These are phyloP conservation scores for Edolisoma coerulescens DNA, from an alignment of 2,113 vertebrate species.

Conservation along the genomic window DNA sequence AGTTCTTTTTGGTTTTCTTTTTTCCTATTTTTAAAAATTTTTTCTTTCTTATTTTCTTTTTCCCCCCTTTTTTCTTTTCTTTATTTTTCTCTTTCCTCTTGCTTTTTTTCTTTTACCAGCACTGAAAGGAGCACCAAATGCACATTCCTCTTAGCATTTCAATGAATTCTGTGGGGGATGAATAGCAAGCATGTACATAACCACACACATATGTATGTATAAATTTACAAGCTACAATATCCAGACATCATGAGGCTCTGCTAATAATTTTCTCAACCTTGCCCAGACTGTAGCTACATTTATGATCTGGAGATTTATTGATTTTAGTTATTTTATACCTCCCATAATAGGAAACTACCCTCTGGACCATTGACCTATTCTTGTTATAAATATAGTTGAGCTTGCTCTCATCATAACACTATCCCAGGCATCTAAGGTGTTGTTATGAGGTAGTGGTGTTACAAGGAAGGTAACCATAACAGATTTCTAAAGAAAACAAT, in stretches of 20 bases:
- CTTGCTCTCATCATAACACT: constrained; percentile 69
- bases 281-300: constrained; percentile 78
- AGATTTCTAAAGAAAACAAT: constrained; percentile 57
- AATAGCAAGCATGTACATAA: constrained; percentile 69
- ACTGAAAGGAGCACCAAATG: constrained; percentile 52
- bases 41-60: no score
- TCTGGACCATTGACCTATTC: constrained; percentile 75
- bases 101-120: background rate
- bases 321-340: constrained; percentile 80
- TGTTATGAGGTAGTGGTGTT: constrained; percentile 65
- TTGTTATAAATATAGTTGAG: constrained; percentile 73
- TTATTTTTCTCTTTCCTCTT: rapidly evolving
- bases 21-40: background rate
- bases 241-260: constrained; percentile 74
- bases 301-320: constrained; percentile 83
- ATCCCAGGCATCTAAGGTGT: constrained; percentile 72
- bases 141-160: constrained; percentile 66
- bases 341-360: constrained; percentile 76
- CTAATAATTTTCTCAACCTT: constrained; percentile 80
- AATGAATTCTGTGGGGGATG: constrained; percentile 63
- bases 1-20: background rate
- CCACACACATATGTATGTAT: constrained; percentile 76
- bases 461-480: constrained; percentile 60
- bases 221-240: constrained; percentile 82
- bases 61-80: rapidly evolving